These are phyloP conservation scores for Clistopyga incitator DNA, from an alignment of 2,888 invertebrate species.

Conservation along the genomic window DNA sequence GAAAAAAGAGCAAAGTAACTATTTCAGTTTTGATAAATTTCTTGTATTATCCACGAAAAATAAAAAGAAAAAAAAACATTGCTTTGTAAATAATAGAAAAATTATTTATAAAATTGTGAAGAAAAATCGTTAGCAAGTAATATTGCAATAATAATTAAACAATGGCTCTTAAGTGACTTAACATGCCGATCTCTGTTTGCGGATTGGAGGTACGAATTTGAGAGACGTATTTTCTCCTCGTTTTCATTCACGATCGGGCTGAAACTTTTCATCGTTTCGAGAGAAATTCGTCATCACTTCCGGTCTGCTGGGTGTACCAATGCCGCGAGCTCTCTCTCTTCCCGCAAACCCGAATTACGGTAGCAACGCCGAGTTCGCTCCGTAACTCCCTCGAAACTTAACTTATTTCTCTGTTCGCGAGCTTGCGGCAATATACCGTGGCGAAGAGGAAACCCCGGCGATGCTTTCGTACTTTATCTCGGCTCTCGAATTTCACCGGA, in stretches of 20 bases:
- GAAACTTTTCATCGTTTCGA: conserved; percentile 26
- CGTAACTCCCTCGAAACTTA: conserved; percentile 27
- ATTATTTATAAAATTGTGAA: too few relatives aligned
- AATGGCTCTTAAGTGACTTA: too few relatives aligned
- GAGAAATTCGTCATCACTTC: conserved; percentile 43
- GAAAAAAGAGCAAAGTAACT: too few relatives aligned
- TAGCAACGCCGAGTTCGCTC: conserved; percentile 5
- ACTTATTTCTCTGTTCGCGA: conserved; percentile 37
- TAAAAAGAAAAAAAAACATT: too few relatives aligned
- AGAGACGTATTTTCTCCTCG: conserved; percentile 6
- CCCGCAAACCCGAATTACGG: conserved; percentile 18
- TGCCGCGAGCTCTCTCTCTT: neutral
- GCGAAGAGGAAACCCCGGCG: neutral
- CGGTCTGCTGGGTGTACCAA: conserved; percentile 19
- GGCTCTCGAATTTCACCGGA: conserved; percentile 24
- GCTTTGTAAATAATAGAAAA: too few relatives aligned
- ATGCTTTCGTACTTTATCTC: conserved; percentile 9
- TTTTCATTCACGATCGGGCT: conserved; percentile 31
- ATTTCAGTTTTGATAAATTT: too few relatives aligned
- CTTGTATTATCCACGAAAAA: too few relatives aligned
- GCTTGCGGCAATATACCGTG: neutral
- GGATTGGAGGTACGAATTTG: conserved; percentile 23
- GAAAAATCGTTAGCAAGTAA: too few relatives aligned
- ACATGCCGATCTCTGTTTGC: too few relatives aligned
- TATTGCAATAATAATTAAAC: too few relatives aligned